Conservation (phyloP, 1,140 invertebrate genomes). For the Aphidius gifuensis region DNA sequence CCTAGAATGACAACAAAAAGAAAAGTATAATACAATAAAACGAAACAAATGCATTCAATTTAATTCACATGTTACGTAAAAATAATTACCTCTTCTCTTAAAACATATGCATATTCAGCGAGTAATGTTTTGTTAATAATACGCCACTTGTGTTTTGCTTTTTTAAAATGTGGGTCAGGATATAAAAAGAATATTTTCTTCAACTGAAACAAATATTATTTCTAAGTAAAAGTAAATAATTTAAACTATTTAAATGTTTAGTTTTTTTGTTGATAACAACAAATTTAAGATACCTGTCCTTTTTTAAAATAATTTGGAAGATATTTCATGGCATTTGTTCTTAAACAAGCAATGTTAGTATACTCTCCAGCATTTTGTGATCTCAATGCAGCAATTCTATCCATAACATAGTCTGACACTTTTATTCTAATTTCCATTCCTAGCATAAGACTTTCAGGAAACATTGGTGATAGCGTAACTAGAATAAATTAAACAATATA, state of each 20-base stretch:
- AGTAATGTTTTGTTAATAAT: constrained; percentile 92
- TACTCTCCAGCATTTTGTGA: constrained; percentile 74
- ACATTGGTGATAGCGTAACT: constrained; percentile 88
- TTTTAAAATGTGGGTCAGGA: constrained; percentile 99
- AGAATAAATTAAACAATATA: background rate
- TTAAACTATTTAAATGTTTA: background rate
- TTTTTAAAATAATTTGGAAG: constrained; percentile 96
- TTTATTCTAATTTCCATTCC: constrained; percentile 99
- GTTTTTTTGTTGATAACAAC: too few relatives aligned
- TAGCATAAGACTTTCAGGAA: constrained; percentile 84
- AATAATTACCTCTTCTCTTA: constrained; percentile 72
- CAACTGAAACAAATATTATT: constrained; percentile 65
- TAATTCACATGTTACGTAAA: constrained; percentile 16
- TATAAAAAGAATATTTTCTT: constrained; percentile 99
- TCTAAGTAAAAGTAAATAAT: constrained; percentile 4
- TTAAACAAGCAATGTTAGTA: constrained; percentile 91
- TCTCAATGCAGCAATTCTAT: constrained; percentile 86
- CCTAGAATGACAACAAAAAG: constrained; percentile 59
- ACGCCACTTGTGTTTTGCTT: constrained; percentile 98
- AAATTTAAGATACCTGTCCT: constrained; percentile 67
- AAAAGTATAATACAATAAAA: background rate
- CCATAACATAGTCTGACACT: constrained; percentile 97
- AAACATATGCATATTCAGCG: constrained; percentile 95
- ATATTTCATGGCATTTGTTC: constrained; percentile 99
- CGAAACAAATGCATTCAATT: background rate